Evolutionary conservation across 2,797 vertebrate species (phyloP), one percentile per base, ranked within the genome.

Genomic region (Dendrocincla tyrannina): DNA sequence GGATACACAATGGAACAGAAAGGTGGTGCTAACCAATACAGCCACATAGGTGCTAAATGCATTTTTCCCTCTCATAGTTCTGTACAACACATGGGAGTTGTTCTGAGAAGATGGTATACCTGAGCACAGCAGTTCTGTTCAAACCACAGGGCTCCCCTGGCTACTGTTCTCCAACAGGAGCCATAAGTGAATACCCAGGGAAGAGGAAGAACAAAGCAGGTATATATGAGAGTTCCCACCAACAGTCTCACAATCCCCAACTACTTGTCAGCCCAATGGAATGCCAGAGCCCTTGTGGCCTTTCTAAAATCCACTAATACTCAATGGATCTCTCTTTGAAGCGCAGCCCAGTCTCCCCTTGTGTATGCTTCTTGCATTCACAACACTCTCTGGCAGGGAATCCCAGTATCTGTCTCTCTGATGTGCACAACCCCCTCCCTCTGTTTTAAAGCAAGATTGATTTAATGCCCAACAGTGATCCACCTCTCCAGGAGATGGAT

Each of bases 241-340:
- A 55, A 27, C 0, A 50, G 35, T 4, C 12, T 76, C 25, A 10
- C 19, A 32, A 1, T 5, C 4, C 5, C 28, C 55, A 79, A 10
- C 39, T 55, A 42, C 22, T 28, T 8, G 11, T 27, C 55, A 94
- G 72, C 42, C 33, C 63, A 79, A 58, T 17, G 30, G 47, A 73
- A 2, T 59, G 28, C 17, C 41, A 14, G 25, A 89, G 44, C 7
- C 22, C 59, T 59, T 35, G 20, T 4, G 73, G 33, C 13, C 32
- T 30, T 32, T 19, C 66, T 55, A n/a, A 49, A 82, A 41, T 9
- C 11, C 3, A 87, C 19, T 15, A 82, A 64, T 3, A 79, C 4
- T 6, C 42, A 50, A 13, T 13, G 13, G 15, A 76, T 82, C 24
- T 33, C 58, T 24, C 55, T n/a, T 11, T n/a, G 22, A 87, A 82